These are phyloP conservation scores for Fregata magnificens DNA, from an alignment of 2,113 vertebrate genomes.

Conservation along the genomic window DNA sequence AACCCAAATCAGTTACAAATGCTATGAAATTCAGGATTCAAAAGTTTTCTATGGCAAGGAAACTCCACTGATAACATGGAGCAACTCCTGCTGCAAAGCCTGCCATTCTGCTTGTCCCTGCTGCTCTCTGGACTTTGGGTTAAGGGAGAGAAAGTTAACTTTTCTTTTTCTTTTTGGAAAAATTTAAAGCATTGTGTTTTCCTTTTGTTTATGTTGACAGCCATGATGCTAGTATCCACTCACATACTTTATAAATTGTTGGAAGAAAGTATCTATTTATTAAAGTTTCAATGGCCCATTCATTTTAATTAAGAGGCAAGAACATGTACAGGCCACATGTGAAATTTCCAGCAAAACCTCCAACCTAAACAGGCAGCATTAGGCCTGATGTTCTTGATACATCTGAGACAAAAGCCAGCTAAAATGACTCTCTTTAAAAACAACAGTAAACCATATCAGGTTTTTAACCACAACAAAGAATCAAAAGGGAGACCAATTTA, in stretches of 20 bases:
- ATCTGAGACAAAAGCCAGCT: not conserved
- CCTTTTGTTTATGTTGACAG: not conserved
- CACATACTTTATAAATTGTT: not conserved
- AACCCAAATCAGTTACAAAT: not conserved
- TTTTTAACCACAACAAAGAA: slow-evolving; percentile 47
- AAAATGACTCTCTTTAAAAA: slow-evolving; percentile 7
- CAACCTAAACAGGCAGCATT: slow-evolving; percentile 2
- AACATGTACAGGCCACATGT: not conserved
- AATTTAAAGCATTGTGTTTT: not conserved
- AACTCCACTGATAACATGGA: not conserved
- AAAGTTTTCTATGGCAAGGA: not conserved
- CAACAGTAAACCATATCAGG: slow-evolving; percentile 5
- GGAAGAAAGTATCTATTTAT: not conserved
- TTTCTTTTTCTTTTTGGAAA: not conserved
- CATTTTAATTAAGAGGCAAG: slow-evolving; percentile 6
- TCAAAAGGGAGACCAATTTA: not conserved
- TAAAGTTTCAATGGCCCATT: not conserved
- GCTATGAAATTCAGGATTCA: not conserved
- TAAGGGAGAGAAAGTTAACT: not conserved
- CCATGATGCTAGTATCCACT: not conserved
- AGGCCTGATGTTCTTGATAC: not conserved
- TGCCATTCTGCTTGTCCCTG: not conserved
- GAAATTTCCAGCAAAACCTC: slow-evolving; percentile 13
- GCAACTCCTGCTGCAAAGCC: not conserved
- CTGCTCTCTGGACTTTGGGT: not conserved